A percentile compares a stretch with the other conserved stretches of the same genome.
Evolutionary conservation across 2,113 vertebrate species (phyloP).

Genomic region (Brachionichthys hirsutus): DNA sequence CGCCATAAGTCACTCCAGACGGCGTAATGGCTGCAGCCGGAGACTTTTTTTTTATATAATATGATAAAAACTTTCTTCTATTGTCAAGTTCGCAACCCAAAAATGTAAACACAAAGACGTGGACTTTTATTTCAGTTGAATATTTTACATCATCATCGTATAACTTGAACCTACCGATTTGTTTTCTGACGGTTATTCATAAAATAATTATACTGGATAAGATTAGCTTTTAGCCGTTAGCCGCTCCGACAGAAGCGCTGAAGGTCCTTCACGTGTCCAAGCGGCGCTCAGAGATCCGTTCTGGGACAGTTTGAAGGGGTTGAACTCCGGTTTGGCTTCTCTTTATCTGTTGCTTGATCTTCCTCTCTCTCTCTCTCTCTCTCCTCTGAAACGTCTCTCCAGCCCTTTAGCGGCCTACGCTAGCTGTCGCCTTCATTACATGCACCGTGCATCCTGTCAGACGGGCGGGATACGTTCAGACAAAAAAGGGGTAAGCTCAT

Average conservation of each 20-base stretch:
- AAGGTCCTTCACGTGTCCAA: too few relatives aligned
- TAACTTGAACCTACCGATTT: too few relatives aligned
- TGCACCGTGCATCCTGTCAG: slow-evolving; percentile 37
- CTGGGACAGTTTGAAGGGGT: slow-evolving; percentile 58
- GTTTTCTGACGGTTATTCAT: too few relatives aligned
- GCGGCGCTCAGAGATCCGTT: slow-evolving; percentile 7
- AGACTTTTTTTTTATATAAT: slow-evolving; percentile 10
- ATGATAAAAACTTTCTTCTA: too few relatives aligned
- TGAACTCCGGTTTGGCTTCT: slow-evolving; percentile 60
- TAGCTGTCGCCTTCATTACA: slow-evolving; percentile 47
- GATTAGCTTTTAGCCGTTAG: too few relatives aligned
- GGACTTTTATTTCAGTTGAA: too few relatives aligned
- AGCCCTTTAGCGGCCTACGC: slow-evolving; percentile 40
- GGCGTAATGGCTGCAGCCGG: slow-evolving; percentile 43
- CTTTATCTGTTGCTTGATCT: slow-evolving; percentile 54
- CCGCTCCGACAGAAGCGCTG: too few relatives aligned
- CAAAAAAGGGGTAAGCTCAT: slow-evolving; percentile 60
- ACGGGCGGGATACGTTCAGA: slow-evolving; percentile 31
- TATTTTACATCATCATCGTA: too few relatives aligned
- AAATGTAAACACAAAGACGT: too few relatives aligned
- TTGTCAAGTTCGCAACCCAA: too few relatives aligned
- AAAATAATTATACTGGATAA: too few relatives aligned
- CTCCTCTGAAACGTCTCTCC: slow-evolving; percentile 52
- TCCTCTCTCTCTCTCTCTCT: slow-evolving; percentile 25
- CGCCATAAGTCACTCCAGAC: slow-evolving; percentile 56